Percentiles rank a stretch among this genome's conserved stretches.
phyloP scores from a whole-genome alignment of 2,888 invertebrate species.

The Cerastis leucographa region DNA sequence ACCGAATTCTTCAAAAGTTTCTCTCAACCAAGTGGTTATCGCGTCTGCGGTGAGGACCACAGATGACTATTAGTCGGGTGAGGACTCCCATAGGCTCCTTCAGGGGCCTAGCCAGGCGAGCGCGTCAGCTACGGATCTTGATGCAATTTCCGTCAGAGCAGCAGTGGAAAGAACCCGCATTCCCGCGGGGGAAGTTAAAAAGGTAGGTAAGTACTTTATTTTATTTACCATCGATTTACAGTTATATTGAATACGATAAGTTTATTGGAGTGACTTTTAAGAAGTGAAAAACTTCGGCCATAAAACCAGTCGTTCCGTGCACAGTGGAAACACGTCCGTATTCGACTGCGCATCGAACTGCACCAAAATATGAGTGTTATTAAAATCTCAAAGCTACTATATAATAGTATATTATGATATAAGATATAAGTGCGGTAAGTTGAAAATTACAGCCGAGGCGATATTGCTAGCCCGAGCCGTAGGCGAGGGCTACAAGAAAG shows the following conservation, averaged over 20 bases:
- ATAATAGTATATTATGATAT: too few relatives aligned
- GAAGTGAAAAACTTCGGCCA: neutral
- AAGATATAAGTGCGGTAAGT: too few relatives aligned
- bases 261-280: neutral
- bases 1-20: constrained; percentile 85
- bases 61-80: constrained; percentile 77
- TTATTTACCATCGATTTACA: neutral
- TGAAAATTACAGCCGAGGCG: too few relatives aligned
- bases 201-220: constrained; percentile 93
- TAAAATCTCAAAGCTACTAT: too few relatives aligned
- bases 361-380: too few relatives aligned
- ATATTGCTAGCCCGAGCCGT: too few relatives aligned
- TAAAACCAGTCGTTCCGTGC: too few relatives aligned
- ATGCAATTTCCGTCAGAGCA: constrained; percentile 96
- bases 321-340: too few relatives aligned
- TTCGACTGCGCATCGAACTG: too few relatives aligned
- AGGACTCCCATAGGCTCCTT: constrained; percentile 99
- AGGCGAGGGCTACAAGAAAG: too few relatives aligned
- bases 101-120: constrained; percentile 95
- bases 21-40: constrained; percentile 97
- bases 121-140: constrained; percentile 96
- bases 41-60: constrained; percentile 97
- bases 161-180: constrained; percentile 95
- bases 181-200: constrained; percentile 96
- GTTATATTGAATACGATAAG: neutral